A percentile compares a stretch with the other conserved stretches of the same genome.
Conservation (phyloP, 2,113 vertebrate genomes). For the Thinocorus orbignyianus region DNA sequence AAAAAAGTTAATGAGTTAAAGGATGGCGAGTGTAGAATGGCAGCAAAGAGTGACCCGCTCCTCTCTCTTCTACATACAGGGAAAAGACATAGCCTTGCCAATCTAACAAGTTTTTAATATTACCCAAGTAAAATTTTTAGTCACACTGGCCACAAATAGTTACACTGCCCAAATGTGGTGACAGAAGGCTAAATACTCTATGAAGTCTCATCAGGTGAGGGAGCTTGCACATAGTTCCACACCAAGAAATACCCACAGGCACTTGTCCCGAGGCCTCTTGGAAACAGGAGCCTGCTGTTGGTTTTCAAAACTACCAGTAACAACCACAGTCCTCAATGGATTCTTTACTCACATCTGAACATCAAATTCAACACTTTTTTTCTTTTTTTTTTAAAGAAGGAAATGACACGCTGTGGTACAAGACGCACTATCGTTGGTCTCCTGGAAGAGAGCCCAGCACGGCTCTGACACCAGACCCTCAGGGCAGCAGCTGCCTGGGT, state of each 20-base stretch:
- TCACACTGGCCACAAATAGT: not conserved
- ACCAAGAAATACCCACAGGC: not conserved
- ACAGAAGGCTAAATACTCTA: not conserved
- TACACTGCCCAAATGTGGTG: not conserved
- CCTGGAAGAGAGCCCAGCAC: not conserved
- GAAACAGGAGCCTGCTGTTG: not conserved
- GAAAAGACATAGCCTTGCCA: not conserved
- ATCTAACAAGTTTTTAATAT: not conserved
- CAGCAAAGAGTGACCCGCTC: not conserved
- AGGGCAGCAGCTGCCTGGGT: not conserved
- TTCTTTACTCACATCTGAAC: not conserved
- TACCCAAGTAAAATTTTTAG: not conserved
- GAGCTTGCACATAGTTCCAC: not conserved
- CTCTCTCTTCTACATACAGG: not conserved
- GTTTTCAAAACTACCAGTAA: not conserved
- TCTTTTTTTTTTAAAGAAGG: not conserved
- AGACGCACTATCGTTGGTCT: not conserved
- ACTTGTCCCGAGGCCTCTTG: not conserved
- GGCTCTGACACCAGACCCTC: not conserved
- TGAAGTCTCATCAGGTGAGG: not conserved
- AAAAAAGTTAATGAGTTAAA: not conserved
- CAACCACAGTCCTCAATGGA: not conserved
- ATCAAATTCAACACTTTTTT: not conserved
- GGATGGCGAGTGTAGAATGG: not conserved
- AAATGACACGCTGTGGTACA: not conserved